Base-by-base conservation (phyloP, 2,888 invertebrate genomes). In the Sphaerophoria taeniata region DNA sequence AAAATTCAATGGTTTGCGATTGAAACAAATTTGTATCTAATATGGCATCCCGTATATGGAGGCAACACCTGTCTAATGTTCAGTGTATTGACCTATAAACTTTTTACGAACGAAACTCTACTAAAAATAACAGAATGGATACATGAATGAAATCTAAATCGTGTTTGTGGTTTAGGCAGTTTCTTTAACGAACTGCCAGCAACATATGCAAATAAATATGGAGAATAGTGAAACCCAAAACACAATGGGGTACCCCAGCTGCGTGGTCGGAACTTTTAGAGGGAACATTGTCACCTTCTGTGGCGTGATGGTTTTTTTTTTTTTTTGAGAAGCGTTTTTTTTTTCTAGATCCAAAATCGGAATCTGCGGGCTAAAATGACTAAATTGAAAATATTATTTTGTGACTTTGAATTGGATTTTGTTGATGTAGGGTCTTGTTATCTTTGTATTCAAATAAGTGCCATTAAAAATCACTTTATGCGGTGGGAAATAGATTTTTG, bases 11-110 rank as follows among this genome's bases (percentile, higher is more conserved):
- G 45, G 55, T 36, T 49, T 36, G 45, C 24, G 9, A 58, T 73
- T 39, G 63, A 43, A 71, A 55, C 12, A 55, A 63, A 63, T 65
- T 70, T 56, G 70, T 58, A 24, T 63, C 31, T 39, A 34, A 67
- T 39, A 55, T 31, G 65, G 34, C 31, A 56, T 43, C 45, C 61
- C 43, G 24, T 24, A 24, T 24, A 24, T 24, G 24, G 24, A 24
- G 11, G 33, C 16, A 65, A 36, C 65, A 65, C 65, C 49, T 65
- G 65, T 49, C 43, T 11, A 43, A 5, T 51, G 45, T 61, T 61
- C 61, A 2, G 53, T n/a, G 43, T 71, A 43, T 60, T 71, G 71
- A 71, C 71, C 71, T 63, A 60, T 61, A 69, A 69, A 49, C 49
- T 75, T 16, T 61, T 39, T 4, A 16, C 31, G 3, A 12, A 67